Evolutionary conservation across 2,888 invertebrate species (phyloP), one percentile per base, ranked within the genome.

Genomic region (Ganaspis brasiliensis): DNA sequence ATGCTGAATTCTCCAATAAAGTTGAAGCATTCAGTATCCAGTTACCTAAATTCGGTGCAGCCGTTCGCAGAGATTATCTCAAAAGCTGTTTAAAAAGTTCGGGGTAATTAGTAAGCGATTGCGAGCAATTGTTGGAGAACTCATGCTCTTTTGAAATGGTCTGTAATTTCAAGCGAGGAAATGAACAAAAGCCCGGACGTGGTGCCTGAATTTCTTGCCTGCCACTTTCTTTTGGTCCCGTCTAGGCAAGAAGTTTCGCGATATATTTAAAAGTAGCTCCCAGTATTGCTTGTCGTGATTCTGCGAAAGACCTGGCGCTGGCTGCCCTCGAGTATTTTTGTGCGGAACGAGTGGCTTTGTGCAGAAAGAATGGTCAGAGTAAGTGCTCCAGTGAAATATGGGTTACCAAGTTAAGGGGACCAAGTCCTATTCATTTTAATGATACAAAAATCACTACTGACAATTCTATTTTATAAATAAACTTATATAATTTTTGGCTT

Each of bases 321-420:
- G 81, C 79, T 79, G 81, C 79, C 79, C 84, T 85, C 84, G 83
- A 85, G 86, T 88, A 88, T 86, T 88, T 88, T 85, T 87, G 84
- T 77, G 83, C 84, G 85, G 83, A 85, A 87, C 85, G 86, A 89
- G 88, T 88, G 87, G 88, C 89, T 89, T 89, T 89, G 89, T 89
- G 85, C 87, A 82, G 82, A 84, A 89, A 90, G 90, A 89, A 90
- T 88, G 85, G 88, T 82, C 81, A 71, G 76, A 84, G 85, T 88
- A 89, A 88, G 88, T 89, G 89, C 86, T 87, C 86, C 87, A 81
- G 86, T 89, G 90, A 90, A 90, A 90, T 90, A 90, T 90, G 88
- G 90, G 90, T 90, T 90, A 90, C 86, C 86, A 78, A 90, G 89
- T 89, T 89, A 88, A 89, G 88, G 87, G 85, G 83, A 81, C 84